These are phyloP conservation scores for Pipistrellus pygmaeus DNA, from an alignment of 2,797 vertebrate species.

Conservation along the genomic window DNA sequence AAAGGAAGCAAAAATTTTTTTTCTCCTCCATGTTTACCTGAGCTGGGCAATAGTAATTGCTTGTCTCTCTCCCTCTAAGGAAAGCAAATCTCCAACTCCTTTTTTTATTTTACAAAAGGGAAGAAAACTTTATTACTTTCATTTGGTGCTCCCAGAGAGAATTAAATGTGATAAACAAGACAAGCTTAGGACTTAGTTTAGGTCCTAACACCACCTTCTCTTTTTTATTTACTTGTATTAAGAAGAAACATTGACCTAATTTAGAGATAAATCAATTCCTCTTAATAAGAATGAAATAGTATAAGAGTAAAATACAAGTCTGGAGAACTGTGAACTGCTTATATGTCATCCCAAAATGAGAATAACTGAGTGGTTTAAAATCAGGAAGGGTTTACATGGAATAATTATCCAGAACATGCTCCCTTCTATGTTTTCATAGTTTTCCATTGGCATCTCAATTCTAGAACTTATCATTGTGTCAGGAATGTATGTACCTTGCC, in stretches of 20 bases:
- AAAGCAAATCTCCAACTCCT: constrained; percentile 12
- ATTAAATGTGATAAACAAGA: constrained; percentile 31
- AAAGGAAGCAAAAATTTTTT: not conserved
- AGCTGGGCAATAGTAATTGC: not conserved
- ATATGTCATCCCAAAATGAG: not conserved
- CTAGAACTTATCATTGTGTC: not conserved
- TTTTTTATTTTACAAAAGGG: constrained; percentile 39
- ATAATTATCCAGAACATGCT: not conserved
- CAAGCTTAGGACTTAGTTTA: constrained; percentile 39
- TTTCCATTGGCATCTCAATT: not conserved
- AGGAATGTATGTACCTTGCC: not conserved
- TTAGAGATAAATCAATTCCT: constrained; percentile 57
- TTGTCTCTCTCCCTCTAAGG: not conserved
- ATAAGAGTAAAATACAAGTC: not conserved
- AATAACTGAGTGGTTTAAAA: not conserved
- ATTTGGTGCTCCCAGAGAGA: constrained; percentile 28
- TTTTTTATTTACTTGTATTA: constrained; percentile 23
- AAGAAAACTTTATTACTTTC: constrained; percentile 45
- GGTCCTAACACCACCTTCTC: not conserved
- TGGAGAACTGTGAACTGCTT: not conserved
- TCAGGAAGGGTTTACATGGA: not conserved
- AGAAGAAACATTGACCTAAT: constrained; percentile 47
- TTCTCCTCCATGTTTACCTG: not conserved
- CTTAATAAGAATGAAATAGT: constrained; percentile 42
- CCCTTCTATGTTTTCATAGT: not conserved